phyloP scores from a whole-genome alignment of 2,113 vertebrate species.

The Heloderma charlesbogerti region DNA sequence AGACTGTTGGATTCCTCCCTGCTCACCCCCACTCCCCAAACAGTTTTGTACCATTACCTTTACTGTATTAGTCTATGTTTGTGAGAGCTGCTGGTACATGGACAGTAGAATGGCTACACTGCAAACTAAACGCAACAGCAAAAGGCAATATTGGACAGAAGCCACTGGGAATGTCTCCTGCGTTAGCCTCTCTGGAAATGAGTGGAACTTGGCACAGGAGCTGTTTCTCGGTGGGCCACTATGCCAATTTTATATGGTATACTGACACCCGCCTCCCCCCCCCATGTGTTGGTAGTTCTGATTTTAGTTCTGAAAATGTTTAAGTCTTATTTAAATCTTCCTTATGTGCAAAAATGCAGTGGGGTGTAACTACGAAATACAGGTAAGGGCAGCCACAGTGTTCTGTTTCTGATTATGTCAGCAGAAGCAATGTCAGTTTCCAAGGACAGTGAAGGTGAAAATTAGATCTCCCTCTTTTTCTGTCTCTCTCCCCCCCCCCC shows the following conservation, averaged over 20 bases:
- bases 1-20: not conserved
- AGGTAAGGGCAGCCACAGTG: not conserved
- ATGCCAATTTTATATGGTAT: conserved; percentile 7
- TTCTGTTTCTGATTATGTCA: conserved; percentile 56
- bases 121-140: not conserved
- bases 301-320: conserved; percentile 54
- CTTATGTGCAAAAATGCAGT: not conserved
- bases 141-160: not conserved
- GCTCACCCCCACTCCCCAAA: not conserved
- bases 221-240: not conserved
- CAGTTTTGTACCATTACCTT: not conserved
- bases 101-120: not conserved
- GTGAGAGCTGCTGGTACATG: fast-evolving
- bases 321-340: conserved; percentile 9
- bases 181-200: not conserved
- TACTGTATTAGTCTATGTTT: not conserved
- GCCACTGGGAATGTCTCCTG: not conserved
- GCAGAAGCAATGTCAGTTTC: conserved; percentile 55
- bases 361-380: not conserved
- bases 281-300: conserved; percentile 40
- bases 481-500: conserved; percentile 35
- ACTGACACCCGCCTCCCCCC: not conserved
- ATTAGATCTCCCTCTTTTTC: not conserved
- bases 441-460: conserved; percentile 33
- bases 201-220: not conserved